Conservation (phyloP, 2,113 vertebrate genomes). For the Rhynchomys soricoides region DNA sequence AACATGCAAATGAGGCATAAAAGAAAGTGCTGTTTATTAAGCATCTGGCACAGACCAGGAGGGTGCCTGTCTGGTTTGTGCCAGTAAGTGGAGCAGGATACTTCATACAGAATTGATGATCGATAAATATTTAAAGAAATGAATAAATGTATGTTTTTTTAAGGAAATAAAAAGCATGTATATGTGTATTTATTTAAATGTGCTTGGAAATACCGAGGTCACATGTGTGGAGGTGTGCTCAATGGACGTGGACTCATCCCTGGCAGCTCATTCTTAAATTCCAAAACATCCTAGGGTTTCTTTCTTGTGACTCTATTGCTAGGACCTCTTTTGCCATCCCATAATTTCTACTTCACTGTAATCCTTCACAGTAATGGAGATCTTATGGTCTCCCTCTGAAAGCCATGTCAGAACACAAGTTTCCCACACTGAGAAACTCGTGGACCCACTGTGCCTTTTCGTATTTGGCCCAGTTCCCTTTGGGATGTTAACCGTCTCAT, state of each 20-base stretch:
- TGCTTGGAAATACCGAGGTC: not conserved
- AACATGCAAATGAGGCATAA: not conserved
- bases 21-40: not conserved
- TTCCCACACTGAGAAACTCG: not conserved
- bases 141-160: not conserved
- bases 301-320: not conserved
- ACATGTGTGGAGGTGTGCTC: not conserved
- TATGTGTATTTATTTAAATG: not conserved
- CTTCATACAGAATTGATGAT: not conserved
- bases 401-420: not conserved
- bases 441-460: not conserved
- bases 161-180: not conserved
- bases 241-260: accelerated
- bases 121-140: slow-evolving; percentile 17
- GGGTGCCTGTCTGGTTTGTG: not conserved
- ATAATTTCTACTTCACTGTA: not conserved
- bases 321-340: not conserved
- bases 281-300: not conserved
- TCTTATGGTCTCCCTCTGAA: not conserved
- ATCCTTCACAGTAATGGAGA: not conserved
- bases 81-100: not conserved
- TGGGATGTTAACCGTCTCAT: not conserved
- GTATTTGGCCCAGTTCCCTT: not conserved
- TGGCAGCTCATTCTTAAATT: not conserved
- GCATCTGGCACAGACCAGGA: accelerated